These are phyloP conservation scores for Sepiola atlantica DNA, from an alignment of 2,888 invertebrate species.

Conservation along the genomic window DNA sequence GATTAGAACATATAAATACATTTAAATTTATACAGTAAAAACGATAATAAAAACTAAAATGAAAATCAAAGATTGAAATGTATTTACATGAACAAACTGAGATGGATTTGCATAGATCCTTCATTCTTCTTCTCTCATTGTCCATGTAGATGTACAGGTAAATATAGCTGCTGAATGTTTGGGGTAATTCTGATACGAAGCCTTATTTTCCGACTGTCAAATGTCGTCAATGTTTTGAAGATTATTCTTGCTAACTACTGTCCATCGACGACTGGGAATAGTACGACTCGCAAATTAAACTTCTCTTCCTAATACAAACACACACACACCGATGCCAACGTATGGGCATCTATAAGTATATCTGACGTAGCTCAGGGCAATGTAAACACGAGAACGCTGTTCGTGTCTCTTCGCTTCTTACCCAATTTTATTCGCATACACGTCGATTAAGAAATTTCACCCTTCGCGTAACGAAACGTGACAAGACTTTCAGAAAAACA, in stretches of 20 bases:
- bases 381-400: neutral
- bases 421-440: neutral
- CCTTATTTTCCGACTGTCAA: no score
- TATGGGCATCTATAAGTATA: neutral
- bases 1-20: no score
- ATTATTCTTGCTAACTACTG: neutral
- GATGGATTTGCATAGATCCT: no score
- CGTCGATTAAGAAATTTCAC: neutral
- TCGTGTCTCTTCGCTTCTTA: neutral
- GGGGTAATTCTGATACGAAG: no score
- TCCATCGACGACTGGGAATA: neutral
- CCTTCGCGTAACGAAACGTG: neutral
- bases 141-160: no score
- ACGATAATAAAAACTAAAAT: no score
- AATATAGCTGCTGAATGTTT: no score
- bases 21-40: no score
- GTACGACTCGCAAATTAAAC: neutral
- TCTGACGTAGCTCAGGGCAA: neutral
- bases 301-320: neutral
- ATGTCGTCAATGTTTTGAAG: neutral
- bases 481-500: neutral
- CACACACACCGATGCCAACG: neutral
- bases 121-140: no score
- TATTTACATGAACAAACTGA: no score
- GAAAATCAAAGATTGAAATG: no score